Percentiles rank a stretch among this genome's conserved stretches.
Conservation (phyloP, 2,888 invertebrate genomes). For the Sussaba pulchella region DNA sequence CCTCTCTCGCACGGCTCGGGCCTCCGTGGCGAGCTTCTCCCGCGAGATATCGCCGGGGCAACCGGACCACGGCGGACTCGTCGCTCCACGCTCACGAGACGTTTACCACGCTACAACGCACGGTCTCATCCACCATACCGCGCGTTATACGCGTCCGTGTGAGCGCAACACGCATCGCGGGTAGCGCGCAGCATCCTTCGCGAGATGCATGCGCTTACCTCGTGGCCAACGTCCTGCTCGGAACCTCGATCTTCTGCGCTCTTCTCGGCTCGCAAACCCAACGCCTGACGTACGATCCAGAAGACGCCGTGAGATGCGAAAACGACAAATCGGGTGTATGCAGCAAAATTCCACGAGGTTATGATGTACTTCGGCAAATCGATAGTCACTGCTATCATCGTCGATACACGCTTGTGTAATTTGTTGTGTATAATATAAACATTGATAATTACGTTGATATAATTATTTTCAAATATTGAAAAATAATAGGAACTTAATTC, state of each 20-base stretch:
- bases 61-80: slow-evolving; percentile 69
- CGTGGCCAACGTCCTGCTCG: slow-evolving; percentile 4
- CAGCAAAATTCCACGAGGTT: slow-evolving; percentile 46
- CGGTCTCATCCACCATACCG: neutral
- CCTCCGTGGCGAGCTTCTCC: slow-evolving; percentile 65
- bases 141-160: too few species aligned
- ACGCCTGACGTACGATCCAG: slow-evolving; percentile 12
- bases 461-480: too few species aligned
- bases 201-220: slow-evolving; percentile 52
- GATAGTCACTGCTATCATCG: slow-evolving; percentile 53
- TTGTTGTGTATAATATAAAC: too few species aligned
- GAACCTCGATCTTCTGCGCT: slow-evolving; percentile 39
- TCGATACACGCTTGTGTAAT: too few species aligned
- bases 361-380: slow-evolving; percentile 54
- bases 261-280: slow-evolving; percentile 42
- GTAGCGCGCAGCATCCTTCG: slow-evolving; percentile 18
- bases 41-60: slow-evolving; percentile 64
- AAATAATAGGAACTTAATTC: too few species aligned
- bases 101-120: slow-evolving; percentile 18
- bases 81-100: slow-evolving; percentile 28
- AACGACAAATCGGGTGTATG: slow-evolving; percentile 36
- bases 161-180: slow-evolving; percentile 23
- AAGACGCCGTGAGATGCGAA: slow-evolving; percentile 27
- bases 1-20: slow-evolving; percentile 70
- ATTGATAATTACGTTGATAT: too few species aligned